phyloP scores from a whole-genome alignment of 2,797 vertebrate genomes.

The Peromyscus melanophrys region DNA sequence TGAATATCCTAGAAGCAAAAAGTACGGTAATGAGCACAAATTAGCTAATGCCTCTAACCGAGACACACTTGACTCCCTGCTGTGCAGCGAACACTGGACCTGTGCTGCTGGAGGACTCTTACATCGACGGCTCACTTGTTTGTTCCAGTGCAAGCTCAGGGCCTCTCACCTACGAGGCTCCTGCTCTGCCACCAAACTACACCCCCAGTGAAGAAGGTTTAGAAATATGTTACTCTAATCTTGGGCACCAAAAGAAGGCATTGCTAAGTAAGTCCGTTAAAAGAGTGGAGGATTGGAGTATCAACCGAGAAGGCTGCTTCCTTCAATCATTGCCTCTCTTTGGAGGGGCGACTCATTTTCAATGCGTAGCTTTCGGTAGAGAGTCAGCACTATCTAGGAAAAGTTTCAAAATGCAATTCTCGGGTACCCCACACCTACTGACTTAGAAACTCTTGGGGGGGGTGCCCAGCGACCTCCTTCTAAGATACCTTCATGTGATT shows the following conservation, averaged over 20 bases:
- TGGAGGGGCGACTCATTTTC: background rate
- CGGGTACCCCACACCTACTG: background rate
- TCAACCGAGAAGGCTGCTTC: background rate
- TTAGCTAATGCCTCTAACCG: background rate
- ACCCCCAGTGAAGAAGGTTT: background rate
- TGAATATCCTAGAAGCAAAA: constrained; percentile 92
- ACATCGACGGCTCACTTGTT: background rate
- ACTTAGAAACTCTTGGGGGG: constrained; percentile 16
- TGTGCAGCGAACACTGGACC: background rate
- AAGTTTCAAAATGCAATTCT: background rate
- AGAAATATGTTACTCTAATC: background rate
- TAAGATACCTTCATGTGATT: background rate
- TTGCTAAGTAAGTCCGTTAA: background rate
- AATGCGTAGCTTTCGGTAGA: background rate
- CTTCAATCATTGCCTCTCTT: background rate
- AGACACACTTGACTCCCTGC: background rate
- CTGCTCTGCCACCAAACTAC: background rate
- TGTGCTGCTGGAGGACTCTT: background rate
- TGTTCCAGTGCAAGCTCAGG: background rate
- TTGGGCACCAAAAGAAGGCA: constrained; percentile 3
- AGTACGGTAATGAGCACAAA: background rate
- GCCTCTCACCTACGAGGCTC: background rate
- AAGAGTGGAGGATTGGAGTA: background rate
- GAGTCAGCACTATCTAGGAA: background rate
- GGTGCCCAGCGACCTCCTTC: background rate